Evolutionary conservation across 2,888 invertebrate species (phyloP), one percentile per base, ranked within the genome.

Genomic region (Morpho helenor): DNA sequence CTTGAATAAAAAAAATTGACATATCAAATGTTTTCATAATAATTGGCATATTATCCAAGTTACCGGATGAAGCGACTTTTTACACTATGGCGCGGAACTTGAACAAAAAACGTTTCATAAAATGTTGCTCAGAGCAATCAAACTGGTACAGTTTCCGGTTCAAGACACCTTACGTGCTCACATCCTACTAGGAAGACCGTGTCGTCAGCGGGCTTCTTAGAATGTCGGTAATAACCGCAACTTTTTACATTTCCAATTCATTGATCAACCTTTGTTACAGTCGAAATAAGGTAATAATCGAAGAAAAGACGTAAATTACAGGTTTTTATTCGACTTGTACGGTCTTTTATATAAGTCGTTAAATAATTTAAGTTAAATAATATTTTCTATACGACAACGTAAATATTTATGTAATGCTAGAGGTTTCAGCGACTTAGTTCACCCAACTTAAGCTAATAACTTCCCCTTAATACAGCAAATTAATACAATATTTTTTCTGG

Each of bases 121-220:
- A 63, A 58, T 56, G 56, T 52, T 56, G 51, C 50, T 52, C 48
- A 41, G 52, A 54, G 59, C 66, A 69, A 72, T 74, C 70, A 76
- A 82, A 84, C 84, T 76, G 83, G 83, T 84, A 78, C 71, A 73
- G 76, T 79, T 82, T 85, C 85, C 85, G 81, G 82, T 71, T 44
- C 8, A 16, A 51, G 52, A 55, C 61, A 52, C 40, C 49, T 40
- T 46, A 56, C 46, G 23, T 22, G 46, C 50, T 50, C 31, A 53
- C 53, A 62, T 62, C 57, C 60, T 62, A 60, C 57, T 62, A 55
- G 60, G 60, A 62, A 62, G 52, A 62, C 43, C 59, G 42, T 53
- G 41, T 44, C 55, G 55, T 50, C 56, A 51, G 48, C 52, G 47
- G 49, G 43, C 45, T 49, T 59, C 43, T 42, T n/a, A 16, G 61